A percentile compares a stretch with the other conserved stretches of the same genome.
These are phyloP conservation scores for Xestia rhomboidea DNA, from an alignment of 2,888 invertebrate species.

Conservation along the genomic window DNA sequence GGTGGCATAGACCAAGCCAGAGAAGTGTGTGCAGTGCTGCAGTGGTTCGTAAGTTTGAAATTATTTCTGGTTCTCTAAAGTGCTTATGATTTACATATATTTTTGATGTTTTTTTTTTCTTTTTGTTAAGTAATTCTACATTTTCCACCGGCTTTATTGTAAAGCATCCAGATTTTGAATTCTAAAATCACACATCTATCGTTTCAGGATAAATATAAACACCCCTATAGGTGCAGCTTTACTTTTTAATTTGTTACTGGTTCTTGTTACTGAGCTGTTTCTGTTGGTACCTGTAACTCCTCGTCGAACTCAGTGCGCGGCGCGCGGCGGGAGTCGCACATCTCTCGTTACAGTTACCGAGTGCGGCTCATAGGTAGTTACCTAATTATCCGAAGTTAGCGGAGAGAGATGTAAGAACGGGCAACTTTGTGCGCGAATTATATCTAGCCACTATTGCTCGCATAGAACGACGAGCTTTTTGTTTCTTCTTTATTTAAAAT, in stretches of 20 bases:
- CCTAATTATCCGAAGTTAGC: conserved; percentile 56
- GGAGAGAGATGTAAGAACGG: conserved; percentile 47
- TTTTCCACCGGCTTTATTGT: neutral
- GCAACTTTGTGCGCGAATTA: conserved; percentile 48
- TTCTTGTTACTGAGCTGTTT: neutral
- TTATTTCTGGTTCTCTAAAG: too few relatives aligned
- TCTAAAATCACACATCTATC: neutral
- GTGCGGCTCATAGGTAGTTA: conserved; percentile 55
- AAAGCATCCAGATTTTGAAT: neutral
- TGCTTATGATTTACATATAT: too few relatives aligned
- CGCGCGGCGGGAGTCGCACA: neutral
- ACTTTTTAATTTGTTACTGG: neutral
- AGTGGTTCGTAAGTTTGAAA: too few relatives aligned
- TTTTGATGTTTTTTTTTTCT: too few relatives aligned
- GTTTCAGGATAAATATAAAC: neutral
- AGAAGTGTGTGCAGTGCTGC: too few relatives aligned
- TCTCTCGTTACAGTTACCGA: conserved; percentile 47
- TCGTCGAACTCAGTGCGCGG: neutral
- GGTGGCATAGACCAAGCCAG: too few relatives aligned
- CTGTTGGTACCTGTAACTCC: neutral
- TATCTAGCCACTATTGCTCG: conserved; percentile 54
- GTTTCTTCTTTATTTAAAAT: neutral
- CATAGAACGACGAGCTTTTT: neutral
- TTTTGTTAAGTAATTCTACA: too few relatives aligned
- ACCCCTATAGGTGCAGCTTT: neutral